Evolutionary conservation across 2,113 vertebrate genomes (phyloP), one percentile per base, ranked within the genome.

Genomic region (Pomatostomus ruficeps): DNA sequence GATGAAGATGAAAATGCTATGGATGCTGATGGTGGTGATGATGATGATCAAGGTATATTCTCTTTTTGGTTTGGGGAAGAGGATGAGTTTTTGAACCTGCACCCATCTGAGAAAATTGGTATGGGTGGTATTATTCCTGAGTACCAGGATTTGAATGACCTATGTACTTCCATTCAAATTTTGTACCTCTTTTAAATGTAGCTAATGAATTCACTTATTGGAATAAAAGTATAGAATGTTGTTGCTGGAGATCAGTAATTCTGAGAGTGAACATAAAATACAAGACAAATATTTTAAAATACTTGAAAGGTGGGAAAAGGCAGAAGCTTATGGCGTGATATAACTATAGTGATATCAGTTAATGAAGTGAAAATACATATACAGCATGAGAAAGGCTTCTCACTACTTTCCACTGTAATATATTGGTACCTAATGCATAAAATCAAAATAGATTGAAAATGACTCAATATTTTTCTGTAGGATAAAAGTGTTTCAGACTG

Each of bases 1-100:
- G 99, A 99, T 78, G 99, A 99, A 97, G 99, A 99, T 89, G 99
- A 99, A 97, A 99, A 99, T 92, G 99, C 99, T 55, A 99, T 99
- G 99, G 99, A 99, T 94, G 99, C 99, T 12, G 99, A 99, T 93
- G 99, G 99, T 66, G 98, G 98, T 59, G 99, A 99, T 73, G 99
- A 99, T 94, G 99, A 99, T 93, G 99, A 99, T 97, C 99, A 99
- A 99, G 99, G 99, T 99, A 98, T 62, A 21, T 62, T 84, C 11
- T 66, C 3, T 28, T 78, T 79, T 67, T 45, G 25, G 2, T 49
- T 54, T 65, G 12, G 19, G 52, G 46, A n/a, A 46, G 20, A 45
- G 58, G 7, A 71, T 75, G 35, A 76, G 28, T n/a, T 88, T 65
- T n/a, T 85, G 31, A 68, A 55, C 13, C 8, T 70, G 23, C 12